Evolutionary conservation across 53 echinoderm and acorn worm genomes (phyloP).

Genomic region (Paracentrotus lividus): DNA sequence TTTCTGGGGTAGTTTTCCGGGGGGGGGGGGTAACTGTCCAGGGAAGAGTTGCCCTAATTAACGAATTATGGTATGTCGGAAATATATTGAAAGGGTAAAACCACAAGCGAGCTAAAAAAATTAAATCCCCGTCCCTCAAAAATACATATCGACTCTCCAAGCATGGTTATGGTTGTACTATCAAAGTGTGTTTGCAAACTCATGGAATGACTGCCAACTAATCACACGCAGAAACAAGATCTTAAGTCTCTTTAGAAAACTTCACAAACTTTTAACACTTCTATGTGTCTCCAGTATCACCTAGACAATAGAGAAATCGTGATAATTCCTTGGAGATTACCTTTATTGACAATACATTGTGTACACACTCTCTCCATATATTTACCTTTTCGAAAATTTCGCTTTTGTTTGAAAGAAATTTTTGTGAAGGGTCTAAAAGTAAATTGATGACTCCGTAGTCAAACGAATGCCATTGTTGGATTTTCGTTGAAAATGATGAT

Average conservation of each 20-base stretch:
- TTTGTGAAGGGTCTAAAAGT: background rate
- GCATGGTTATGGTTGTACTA: background rate
- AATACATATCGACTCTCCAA: no score
- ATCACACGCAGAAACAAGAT: background rate
- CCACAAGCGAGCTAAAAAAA: no score
- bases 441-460: slow-evolving; percentile 14
- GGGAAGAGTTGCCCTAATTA: no score
- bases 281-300: slow-evolving; percentile 10
- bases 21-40: no score
- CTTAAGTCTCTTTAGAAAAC: background rate
- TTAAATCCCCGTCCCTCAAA: no score
- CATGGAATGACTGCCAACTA: background rate
- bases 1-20: no score
- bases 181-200: background rate
- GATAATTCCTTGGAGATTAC: background rate
- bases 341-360: background rate
- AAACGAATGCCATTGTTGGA: background rate
- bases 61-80: no score
- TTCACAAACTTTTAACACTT: slow-evolving; percentile 10
- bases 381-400: background rate
- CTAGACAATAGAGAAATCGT: background rate
- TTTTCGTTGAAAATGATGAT: background rate
- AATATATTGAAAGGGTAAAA: no score
- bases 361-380: background rate
- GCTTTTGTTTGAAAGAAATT: background rate